Evolutionary conservation across 2,797 vertebrate genomes (phyloP).

Genomic region (Diceros bicornis): DNA sequence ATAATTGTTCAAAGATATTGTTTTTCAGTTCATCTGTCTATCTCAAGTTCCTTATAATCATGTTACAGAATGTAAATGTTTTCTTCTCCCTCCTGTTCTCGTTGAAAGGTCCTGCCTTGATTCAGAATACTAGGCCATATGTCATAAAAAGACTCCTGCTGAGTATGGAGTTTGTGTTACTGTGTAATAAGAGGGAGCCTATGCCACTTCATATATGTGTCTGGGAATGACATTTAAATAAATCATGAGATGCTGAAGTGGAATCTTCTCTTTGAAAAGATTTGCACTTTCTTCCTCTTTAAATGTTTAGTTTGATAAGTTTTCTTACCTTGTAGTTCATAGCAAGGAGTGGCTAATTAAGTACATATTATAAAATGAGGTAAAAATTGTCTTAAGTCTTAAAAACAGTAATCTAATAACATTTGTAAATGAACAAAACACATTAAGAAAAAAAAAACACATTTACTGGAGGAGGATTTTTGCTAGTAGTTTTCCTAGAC

Average conservation of each 20-base stretch:
- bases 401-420: not conserved
- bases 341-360: not conserved
- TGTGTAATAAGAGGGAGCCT: not conserved
- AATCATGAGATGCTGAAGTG: not conserved
- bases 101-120: conserved; percentile 20
- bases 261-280: not conserved
- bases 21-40: conserved; percentile 4
- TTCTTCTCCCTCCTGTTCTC: conserved; percentile 38
- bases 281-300: not conserved
- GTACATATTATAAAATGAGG: not conserved
- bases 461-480: not conserved
- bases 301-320: not conserved
- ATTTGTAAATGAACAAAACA: not conserved
- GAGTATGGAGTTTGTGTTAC: conserved; percentile 45
- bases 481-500: not conserved
- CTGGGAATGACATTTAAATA: not conserved
- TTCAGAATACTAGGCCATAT: not conserved
- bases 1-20: not conserved
- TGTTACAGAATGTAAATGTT: conserved; percentile 35
- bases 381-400: not conserved
- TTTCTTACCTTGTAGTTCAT: not conserved
- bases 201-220: fast-evolving
- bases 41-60: not conserved
- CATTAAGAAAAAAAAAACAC: not conserved
- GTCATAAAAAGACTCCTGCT: not conserved